Percentiles rank a stretch among this genome's conserved stretches.
phyloP scores from a whole-genome alignment of 2,113 vertebrate genomes.

The Gymnocephalus cernua region DNA sequence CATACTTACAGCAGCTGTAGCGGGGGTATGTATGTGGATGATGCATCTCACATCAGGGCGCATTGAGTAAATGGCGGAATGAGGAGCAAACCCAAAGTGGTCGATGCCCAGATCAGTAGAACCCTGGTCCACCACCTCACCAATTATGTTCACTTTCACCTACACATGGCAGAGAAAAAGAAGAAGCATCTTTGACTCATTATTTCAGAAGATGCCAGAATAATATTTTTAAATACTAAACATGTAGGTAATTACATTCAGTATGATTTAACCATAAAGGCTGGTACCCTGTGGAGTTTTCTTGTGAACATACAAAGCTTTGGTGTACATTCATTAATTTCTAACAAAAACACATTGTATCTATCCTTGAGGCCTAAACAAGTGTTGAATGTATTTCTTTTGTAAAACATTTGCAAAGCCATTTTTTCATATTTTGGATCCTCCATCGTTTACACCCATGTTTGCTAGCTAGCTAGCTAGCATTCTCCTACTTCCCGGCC shows the following conservation, averaged over 20 bases:
- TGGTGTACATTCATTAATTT: neutral
- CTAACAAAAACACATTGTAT: neutral
- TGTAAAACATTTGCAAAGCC: neutral
- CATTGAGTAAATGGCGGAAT: constrained; percentile 94
- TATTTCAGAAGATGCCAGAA: neutral
- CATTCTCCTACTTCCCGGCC: neutral
- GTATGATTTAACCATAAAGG: neutral
- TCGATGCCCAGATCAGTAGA: constrained; percentile 90
- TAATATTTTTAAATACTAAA: neutral
- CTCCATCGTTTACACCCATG: neutral
- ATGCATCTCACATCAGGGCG: constrained; percentile 94
- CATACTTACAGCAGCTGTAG: constrained; percentile 92
- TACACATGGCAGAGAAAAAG: constrained; percentile 70
- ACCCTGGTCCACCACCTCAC: constrained; percentile 95
- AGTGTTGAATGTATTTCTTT: neutral
- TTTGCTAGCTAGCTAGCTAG: neutral
- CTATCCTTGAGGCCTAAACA: neutral
- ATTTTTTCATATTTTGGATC: neutral
- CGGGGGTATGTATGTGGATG: constrained; percentile 92
- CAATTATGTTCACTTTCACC: constrained; percentile 97
- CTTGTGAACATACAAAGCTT: neutral
- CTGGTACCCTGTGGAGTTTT: neutral
- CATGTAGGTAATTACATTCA: neutral
- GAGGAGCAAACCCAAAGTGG: constrained; percentile 90
- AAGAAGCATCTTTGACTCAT: neutral